Evolutionary conservation across 2,113 vertebrate species (phyloP).

Genomic region (Aptenodytes forsteri): DNA sequence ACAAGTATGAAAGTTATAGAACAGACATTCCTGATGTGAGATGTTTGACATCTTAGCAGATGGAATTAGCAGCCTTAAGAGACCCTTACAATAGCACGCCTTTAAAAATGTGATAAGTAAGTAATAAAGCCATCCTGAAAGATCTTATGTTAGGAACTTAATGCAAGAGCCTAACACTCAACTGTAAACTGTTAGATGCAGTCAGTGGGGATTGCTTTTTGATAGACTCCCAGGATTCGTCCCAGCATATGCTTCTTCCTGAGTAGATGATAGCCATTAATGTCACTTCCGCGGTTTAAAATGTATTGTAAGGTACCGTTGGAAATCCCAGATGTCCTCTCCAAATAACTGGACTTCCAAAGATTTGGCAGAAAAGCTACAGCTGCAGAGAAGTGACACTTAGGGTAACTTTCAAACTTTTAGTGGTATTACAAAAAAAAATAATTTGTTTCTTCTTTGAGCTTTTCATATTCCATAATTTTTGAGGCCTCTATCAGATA

Average conservation of each 20-base stretch:
- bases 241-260: conserved; percentile 16
- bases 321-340: conserved; percentile 31
- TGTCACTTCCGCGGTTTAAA: conserved; percentile 49
- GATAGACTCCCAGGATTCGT: not conserved
- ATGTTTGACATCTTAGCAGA: conserved; percentile 1
- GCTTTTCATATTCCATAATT: not conserved
- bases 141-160: not conserved
- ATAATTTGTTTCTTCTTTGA: not conserved
- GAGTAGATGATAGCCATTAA: conserved; percentile 4
- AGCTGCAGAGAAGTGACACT: not conserved
- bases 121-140: conserved; percentile 2
- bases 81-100: not conserved
- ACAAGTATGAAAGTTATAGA: not conserved
- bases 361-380: not conserved
- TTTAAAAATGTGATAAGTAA: not conserved
- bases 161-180: not conserved
- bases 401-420: not conserved
- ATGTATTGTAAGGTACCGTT: not conserved
- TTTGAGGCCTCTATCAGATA: not conserved
- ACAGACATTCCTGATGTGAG: not conserved
- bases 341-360: not conserved
- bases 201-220: not conserved
- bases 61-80: conserved; percentile 23
- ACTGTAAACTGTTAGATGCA: not conserved
- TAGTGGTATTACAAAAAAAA: not conserved